Evolutionary conservation across 2,113 vertebrate genomes (phyloP).

Genomic region (Corythoichthys intestinalis): DNA sequence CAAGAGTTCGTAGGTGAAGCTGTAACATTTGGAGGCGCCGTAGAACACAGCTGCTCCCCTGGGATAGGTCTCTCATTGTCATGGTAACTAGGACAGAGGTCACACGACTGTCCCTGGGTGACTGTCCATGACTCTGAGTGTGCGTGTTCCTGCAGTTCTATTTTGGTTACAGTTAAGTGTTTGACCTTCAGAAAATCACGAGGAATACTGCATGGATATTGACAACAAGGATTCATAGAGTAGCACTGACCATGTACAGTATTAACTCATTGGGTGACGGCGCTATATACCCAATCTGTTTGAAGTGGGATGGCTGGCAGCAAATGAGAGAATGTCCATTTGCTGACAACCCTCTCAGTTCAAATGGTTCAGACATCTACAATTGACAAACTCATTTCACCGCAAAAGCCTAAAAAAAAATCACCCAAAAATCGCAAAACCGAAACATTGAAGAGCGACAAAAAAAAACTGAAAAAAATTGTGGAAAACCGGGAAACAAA

Average conservation of each 20-base stretch:
- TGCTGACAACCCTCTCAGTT: no score
- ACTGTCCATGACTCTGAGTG: conserved; percentile 8
- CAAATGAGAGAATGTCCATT: no score
- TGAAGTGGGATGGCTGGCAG: no score
- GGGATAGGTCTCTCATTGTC: conserved; percentile 47
- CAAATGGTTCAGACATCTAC: no score
- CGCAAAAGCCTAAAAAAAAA: no score
- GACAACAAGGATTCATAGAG: not conserved
- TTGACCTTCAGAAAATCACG: conserved; percentile 13
- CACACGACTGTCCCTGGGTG: conserved; percentile 38
- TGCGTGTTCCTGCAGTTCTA: conserved; percentile 9
- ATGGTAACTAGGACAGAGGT: conserved; percentile 56
- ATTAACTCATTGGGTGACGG: no score
- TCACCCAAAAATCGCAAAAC: no score
- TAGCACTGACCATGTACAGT: not conserved
- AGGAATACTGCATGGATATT: not conserved
- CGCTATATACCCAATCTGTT: no score
- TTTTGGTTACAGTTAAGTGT: not conserved
- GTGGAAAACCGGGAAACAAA: no score
- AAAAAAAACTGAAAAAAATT: no score
- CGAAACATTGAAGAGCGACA: no score
- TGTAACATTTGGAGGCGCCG: conserved; percentile 37
- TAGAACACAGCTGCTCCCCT: conserved; percentile 41
- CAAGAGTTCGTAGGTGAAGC: conserved; percentile 42
- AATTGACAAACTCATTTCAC: no score